Evolutionary conservation across 2,888 invertebrate species (phyloP), one percentile per base, ranked within the genome.

Genomic region (Brachylomia viminalis): DNA sequence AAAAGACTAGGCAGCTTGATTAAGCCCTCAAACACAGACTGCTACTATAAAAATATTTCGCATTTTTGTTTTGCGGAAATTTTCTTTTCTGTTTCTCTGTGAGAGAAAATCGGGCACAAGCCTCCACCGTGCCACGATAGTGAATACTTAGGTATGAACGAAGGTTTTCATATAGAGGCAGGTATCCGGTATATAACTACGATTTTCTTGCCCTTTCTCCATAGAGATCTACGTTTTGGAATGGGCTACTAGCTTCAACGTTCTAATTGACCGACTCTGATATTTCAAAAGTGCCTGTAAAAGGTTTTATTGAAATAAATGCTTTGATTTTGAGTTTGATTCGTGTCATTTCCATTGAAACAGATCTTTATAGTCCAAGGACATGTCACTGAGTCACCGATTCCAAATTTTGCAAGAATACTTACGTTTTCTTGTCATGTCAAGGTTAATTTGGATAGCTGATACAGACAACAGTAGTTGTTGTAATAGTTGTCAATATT

Each of bases 321-420:
- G 54, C 13, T n/a, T n/a, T 54, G n/a, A n/a, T 5, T n/a, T n/a
- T 54, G n/a, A n/a, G 27, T 56, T 27, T 56, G 56, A 56, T 27
- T 15, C 2, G 38, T 42, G 15, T 52, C 4, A 20, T 61, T 15
- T 20, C 4, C 17, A 33, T 17, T 27, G 8, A 42, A 47, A 62
- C 33, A 27, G 45, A 30, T 27, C 47, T 79, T 61, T 62, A 62
- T 54, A 52, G 56, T 20, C 10, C 80, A 80, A 77, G 80, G 80
- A 52, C 80, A 58, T 20, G 2, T 47, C 15, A 56, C 30, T 42
- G 47, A 77, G 33, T 61, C 27, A 52, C 13, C 77, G 27, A 54
- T 71, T 80, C 67, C 33, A 61, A 27, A 58, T 70, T 78, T 52
- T 58, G 65, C 65, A 72, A 75, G 33, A 68, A 54, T 23, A 67